Evolutionary conservation across 1,140 invertebrate genomes (phyloP), one percentile per base, ranked within the genome.

Genomic region (Heliconius congener): DNA sequence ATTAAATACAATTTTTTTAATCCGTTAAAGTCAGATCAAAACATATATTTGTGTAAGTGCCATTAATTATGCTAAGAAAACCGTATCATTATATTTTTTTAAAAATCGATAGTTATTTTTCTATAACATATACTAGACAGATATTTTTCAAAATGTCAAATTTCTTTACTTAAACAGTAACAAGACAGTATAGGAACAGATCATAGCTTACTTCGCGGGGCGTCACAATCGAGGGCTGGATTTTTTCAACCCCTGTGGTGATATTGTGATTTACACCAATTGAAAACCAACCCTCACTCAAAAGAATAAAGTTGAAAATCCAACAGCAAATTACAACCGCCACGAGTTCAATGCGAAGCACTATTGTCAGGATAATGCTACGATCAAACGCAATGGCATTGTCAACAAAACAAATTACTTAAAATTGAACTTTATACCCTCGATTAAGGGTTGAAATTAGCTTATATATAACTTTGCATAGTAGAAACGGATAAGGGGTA

Each of bases 191-290:
- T 86, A 90, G 86, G 85, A 92, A 90, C 89, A 91, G 90, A 94
- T 92, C 90, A 92, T 92, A 91, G 93, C 90, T 91, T 89, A 92
- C 93, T 93, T 90, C 88, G 86, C 90, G 91, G 91, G 93, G 93
- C 89, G 93, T 94, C 91, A 88, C 88, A 89, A 86, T 88, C 87
- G 86, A 91, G 89, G 88, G 90, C 87, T 85, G 90, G 90, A 90
- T 92, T 93, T 93, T 88, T 90, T 88, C 91, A 88, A 93, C 93
- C 91, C 93, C 92, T 85, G 87, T 85, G 84, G 93, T 87, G 93
- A 87, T 86, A 93, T 93, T 93, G 86, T 93, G 81, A 82, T 30
- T 30, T 1, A 27, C 39, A 8, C 50, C 71, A 74, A 42, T 8
- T 70, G 13, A 90, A 86, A 88, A 87, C 19, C 83, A 83, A 85